Conservation (phyloP, 2,888 invertebrate genomes). For the Boloria euphrosyne region DNA sequence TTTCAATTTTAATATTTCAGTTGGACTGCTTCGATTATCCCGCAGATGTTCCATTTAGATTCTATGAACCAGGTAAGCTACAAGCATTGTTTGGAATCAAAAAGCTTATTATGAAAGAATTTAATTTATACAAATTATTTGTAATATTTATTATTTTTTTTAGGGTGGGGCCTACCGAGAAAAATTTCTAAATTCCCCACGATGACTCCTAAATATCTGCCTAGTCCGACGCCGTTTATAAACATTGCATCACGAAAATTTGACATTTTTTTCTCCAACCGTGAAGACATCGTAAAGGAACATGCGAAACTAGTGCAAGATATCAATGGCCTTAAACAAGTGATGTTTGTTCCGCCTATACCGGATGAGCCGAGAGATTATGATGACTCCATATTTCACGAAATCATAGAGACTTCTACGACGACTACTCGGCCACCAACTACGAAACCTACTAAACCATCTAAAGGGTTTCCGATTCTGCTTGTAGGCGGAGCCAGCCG, state of each 20-base stretch:
- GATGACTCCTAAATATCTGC: constrained; percentile 45
- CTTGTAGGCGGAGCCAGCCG: constrained; percentile 66
- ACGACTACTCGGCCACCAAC: constrained; percentile 50
- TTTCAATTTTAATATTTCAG: constrained; percentile 50
- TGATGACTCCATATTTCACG: constrained; percentile 70
- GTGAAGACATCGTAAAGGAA: constrained; percentile 65
- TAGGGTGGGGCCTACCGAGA: constrained; percentile 49
- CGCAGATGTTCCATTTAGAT: constrained; percentile 25
- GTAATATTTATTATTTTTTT: constrained; percentile 1
- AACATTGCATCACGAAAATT: constrained; percentile 45
- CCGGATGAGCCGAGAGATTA: constrained; percentile 65
- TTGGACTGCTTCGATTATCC: constrained; percentile 66
- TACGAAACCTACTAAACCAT: constrained; percentile 32
- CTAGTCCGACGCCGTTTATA: constrained; percentile 23
- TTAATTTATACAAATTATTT: not conserved
- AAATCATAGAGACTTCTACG: constrained; percentile 66
- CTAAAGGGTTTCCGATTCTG: constrained; percentile 59
- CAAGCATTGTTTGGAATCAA: too few species aligned
- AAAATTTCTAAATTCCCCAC: constrained; percentile 37
- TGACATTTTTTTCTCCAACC: constrained; percentile 51
- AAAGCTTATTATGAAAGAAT: too few species aligned
- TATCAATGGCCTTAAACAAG: constrained; percentile 69
- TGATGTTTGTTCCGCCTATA: constrained; percentile 63
- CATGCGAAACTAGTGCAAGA: constrained; percentile 76
- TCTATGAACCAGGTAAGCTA: constrained; percentile 52